Percentiles rank a stretch among this genome's conserved stretches.
Evolutionary conservation across 2,113 vertebrate species (phyloP).

Genomic region (Leucopsar rothschildi): DNA sequence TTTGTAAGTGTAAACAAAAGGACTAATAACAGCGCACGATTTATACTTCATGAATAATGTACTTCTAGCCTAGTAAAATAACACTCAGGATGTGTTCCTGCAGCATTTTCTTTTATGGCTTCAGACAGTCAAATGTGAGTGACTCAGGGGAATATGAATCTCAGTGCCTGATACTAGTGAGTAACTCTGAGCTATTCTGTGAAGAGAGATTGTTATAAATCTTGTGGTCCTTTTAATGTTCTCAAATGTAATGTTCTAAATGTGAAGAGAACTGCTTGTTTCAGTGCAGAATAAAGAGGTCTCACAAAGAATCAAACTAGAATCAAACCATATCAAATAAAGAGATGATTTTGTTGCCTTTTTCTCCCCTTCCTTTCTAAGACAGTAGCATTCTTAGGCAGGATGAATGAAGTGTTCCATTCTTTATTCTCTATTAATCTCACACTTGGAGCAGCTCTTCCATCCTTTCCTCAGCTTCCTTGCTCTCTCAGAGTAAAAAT

Average conservation of each 20-base stretch:
- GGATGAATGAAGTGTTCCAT: background rate
- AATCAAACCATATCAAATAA: background rate
- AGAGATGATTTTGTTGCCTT: background rate
- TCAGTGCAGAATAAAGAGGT: background rate
- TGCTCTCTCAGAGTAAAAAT: background rate
- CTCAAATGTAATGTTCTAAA: background rate
- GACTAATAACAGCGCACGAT: background rate
- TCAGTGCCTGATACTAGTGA: background rate
- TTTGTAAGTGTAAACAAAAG: constrained; percentile 6
- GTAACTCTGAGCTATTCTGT: background rate
- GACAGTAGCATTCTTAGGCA: background rate
- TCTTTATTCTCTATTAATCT: background rate
- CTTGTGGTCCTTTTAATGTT: background rate
- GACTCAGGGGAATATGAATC: background rate
- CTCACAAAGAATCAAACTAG: background rate
- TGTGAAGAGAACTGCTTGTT: background rate
- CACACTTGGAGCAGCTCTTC: background rate
- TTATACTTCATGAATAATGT: background rate
- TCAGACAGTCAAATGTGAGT: background rate
- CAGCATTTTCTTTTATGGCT: constrained; percentile 25
- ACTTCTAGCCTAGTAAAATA: background rate
- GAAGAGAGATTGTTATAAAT: background rate
- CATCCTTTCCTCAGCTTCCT: background rate
- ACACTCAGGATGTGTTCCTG: background rate
- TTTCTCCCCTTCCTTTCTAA: background rate